Evolutionary conservation across 1,140 invertebrate species (phyloP).

Genomic region (Lepidurus couesii): DNA sequence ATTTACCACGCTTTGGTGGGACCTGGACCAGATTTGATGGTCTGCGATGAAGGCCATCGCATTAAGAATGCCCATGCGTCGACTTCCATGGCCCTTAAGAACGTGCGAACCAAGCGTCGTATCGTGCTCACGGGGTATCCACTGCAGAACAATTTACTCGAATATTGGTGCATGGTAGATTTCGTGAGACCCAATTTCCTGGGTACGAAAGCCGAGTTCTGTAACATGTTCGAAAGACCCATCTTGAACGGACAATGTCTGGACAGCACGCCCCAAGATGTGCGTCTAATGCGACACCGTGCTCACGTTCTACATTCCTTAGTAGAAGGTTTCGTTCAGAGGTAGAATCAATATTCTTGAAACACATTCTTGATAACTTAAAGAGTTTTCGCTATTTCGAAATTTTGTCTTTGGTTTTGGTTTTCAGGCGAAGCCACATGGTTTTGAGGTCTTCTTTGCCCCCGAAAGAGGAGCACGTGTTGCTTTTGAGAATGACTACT

Average conservation of each 20-base stretch:
- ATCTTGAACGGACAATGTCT: conserved; percentile 92
- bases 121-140: conserved; percentile 93
- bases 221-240: conserved; percentile 91
- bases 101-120: conserved; percentile 80
- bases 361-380: neutral
- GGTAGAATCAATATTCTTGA: conserved; percentile 42
- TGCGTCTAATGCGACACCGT: conserved; percentile 78
- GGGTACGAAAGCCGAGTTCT: conserved; percentile 87
- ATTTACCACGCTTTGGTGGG: conserved; percentile 79
- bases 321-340: conserved; percentile 85
- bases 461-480: conserved; percentile 84
- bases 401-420: conserved; percentile 24
- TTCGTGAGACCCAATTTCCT: conserved; percentile 88
- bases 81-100: conserved; percentile 84
- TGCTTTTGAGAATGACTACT: conserved; percentile 77
- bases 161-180: conserved; percentile 97
- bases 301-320: conserved; percentile 85
- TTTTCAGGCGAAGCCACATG: conserved; percentile 68
- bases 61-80: conserved; percentile 94
- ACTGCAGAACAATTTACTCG: conserved; percentile 90
- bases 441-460: conserved; percentile 81
- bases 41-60: conserved; percentile 93
- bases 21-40: conserved; percentile 89
- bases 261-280: conserved; percentile 84
- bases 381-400: neutral